Evolutionary conservation across 2,888 invertebrate genomes (phyloP), one percentile per base, ranked within the genome.

Genomic region (Pteria penguin): DNA sequence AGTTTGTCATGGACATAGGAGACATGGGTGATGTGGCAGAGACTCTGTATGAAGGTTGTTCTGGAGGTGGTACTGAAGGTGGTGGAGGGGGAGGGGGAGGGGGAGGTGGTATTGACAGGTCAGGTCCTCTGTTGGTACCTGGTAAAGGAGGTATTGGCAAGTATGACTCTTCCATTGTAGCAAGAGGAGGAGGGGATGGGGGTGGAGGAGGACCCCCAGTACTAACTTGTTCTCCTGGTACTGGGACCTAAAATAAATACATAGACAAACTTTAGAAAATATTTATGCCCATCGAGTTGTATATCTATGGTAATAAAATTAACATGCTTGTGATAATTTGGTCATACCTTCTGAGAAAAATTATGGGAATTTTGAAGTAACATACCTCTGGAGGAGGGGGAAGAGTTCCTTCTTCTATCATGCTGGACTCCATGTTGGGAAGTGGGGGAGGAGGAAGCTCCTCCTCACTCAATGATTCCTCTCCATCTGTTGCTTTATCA

Each of bases 361-460:
- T n/a, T 75, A 75, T 52, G 72, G 74, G 60, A 73, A 74, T 24
- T 75, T 76, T 60, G 81, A 73, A 45, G 8, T 45, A 45, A 36
- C 77, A 72, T n/a, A 60, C 31, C 45, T 76, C 75, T 4, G 77
- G 76, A n/a, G 80, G 72, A 8, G 79, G 77, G 24, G 81, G 82
- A 55, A 80, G 76, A 54, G 29, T 54, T 68, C 3, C 57, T 67
- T 29, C 29, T 32, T 4, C 14, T 33, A 36, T 58, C 67, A 14
- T 45, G 45, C 45, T 45, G 45, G 45, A 45, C 45, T 67, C 65
- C 27, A 61, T 72, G 2, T 61, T 69, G 27, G 79, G 69, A 29
- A 83, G 84, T 45, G 86, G 84, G n/a, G 83, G 82, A 11, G 83
- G 81, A 29, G 82, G 74, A 14, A 71, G 67, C 18, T 79, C 79